Evolutionary conservation across 2,113 vertebrate species (phyloP), one percentile per base, ranked within the genome.

Genomic region (Rhea pennata): DNA sequence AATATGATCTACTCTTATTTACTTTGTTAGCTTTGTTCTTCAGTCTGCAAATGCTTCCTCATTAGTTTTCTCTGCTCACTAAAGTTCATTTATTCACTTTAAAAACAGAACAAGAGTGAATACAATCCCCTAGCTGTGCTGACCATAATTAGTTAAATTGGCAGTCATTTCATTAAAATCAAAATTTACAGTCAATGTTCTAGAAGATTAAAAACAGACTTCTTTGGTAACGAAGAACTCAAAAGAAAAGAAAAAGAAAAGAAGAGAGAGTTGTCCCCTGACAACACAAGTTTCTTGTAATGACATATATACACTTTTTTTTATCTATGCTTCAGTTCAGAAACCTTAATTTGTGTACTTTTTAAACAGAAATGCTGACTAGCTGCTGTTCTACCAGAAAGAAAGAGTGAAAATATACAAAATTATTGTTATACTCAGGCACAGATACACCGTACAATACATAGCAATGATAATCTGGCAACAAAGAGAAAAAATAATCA

Each of bases 41-140:
- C 58, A 64, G 90, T 88, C 29, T 67, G 31, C 33, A 10, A 91
- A 39, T 59, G 53, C 13, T 53, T 44, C 42, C 88, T 96, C 89
- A 54, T 59, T 91, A 88, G 12, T 44, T 78, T 76, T 86, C 65
- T 84, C 50, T 78, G 29, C 72, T 87, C 90, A 53, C 58, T 73
- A 65, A 65, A 71, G 40, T 62, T 92, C 56, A 92, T 94, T 94
- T 95, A 93, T 79, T 82, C 54, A 69, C 73, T 77, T 80, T 23
- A 83, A 90, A 91, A 86, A 67, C 42, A 59, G 54, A 76, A 82
- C 42, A 87, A 88, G 56, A 71, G 33, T 46, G 31, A 90, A 62
- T 21, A 65, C 26, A 59, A 96, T 62, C 20, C 39, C 42, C 42
- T n/a, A 84, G 54, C 54, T 62, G 71, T 64, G 24, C 62, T 80